A percentile compares a stretch with the other conserved stretches of the same genome.
phyloP scores from a whole-genome alignment of 2,113 vertebrate genomes.

The Ceyx cyanopectus region DNA sequence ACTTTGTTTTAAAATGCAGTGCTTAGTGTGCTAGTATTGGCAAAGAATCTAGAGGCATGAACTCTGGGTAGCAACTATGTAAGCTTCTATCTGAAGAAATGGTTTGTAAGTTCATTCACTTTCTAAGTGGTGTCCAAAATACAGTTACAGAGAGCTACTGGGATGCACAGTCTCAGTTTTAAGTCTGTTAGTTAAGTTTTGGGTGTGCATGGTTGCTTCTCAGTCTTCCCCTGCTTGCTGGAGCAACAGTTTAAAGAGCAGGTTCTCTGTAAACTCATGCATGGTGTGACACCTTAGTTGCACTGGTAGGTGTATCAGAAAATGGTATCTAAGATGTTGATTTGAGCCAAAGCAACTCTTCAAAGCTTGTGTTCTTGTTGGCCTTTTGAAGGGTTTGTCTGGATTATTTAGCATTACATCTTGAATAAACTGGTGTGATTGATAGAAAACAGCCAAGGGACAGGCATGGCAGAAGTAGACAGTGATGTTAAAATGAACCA shows the following conservation, averaged over 20 bases:
- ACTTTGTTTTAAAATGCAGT: neutral
- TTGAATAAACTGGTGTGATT: neutral
- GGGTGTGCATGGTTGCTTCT: neutral
- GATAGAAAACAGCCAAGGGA: neutral
- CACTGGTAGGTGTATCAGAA: neutral
- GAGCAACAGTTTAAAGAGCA: neutral
- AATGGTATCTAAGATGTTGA: neutral
- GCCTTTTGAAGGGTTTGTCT: neutral
- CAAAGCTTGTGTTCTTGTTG: neutral
- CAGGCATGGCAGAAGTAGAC: neutral
- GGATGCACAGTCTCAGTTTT: neutral
- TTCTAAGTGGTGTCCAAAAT: neutral
- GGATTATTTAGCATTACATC: neutral
- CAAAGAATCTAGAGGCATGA: neutral
- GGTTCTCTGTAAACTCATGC: neutral
- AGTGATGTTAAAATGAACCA: neutral
- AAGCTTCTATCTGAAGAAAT: neutral
- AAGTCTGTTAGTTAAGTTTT: neutral
- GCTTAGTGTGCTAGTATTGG: neutral
- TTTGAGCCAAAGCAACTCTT: neutral
- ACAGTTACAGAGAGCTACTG: neutral
- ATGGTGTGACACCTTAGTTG: neutral
- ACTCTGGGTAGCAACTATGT: neutral
- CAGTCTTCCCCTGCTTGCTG: rapidly evolving
- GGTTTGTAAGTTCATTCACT: neutral